Base-by-base conservation (phyloP, 2,888 invertebrate species). In the Mythimna ferrago region DNA sequence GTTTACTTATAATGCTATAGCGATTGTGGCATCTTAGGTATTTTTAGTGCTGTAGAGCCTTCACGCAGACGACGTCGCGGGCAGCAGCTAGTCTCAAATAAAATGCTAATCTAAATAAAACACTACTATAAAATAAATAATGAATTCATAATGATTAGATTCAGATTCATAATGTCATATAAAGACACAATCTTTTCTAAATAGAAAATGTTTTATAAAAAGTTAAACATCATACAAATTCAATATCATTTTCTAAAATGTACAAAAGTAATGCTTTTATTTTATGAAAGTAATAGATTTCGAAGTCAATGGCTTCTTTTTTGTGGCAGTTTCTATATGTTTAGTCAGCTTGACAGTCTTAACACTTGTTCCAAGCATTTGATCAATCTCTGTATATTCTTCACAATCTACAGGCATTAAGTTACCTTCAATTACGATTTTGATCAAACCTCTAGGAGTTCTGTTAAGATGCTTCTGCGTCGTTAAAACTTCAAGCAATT, bases 371-470 rank as follows among this genome's bases (percentile, higher is more conserved):
- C n/a, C n/a, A n/a, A n/a, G 0, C 1, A 26, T 1, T 26, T 26
- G 26, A 26, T 26, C 2, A 14, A 94, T 90, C 48, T 87, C 61
- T 0, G 10, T n/a, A 63, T 90, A 81, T 65, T 94, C 94, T 3
- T 62, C 66, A 85, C 94, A 92, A 5, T 19, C 4, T 0, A 63
- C 21, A 0, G 94, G 94, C 19, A 94, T 51, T 21, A 70, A 73
- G 53, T 95, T 95, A 0, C 95, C 95, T 67, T 93, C 93, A 4
- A 95, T 83, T 3, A 81, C 80, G 1, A 94, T 73, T 65, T 91
- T 92, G 6, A 93, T 71, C 44, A 95, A 80, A 0, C 95, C 95
- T 26, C 71, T 88, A 4, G 92, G 92, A 9, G 78, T 89, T 71
- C 90, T 90, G 5, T 88, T 80, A 0, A 82, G 35, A 2, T 53